phyloP scores from a whole-genome alignment of 2,888 invertebrate genomes.

The Panorpa germanica region DNA sequence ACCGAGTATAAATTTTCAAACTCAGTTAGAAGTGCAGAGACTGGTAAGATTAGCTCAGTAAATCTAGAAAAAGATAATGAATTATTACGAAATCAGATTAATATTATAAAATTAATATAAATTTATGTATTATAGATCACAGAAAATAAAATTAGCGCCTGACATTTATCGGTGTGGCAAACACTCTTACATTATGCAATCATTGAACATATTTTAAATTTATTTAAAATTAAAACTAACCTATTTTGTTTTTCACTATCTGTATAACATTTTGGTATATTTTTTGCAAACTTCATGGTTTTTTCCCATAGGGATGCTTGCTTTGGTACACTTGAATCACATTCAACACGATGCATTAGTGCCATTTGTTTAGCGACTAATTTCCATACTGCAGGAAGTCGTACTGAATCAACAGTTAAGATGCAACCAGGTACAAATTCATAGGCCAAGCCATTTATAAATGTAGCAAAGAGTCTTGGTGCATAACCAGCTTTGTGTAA shows the following conservation, averaged over 20 bases:
- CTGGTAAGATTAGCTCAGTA: constrained; percentile 42
- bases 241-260: constrained; percentile 46
- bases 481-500: constrained; percentile 60
- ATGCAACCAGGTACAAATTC: constrained; percentile 70
- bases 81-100: constrained; percentile 5
- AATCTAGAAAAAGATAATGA: constrained; percentile 31
- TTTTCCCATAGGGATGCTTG: constrained; percentile 61
- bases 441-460: constrained; percentile 87
- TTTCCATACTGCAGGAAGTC: constrained; percentile 43
- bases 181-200: constrained; percentile 5
- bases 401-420: constrained; percentile 43
- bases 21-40: constrained; percentile 47
- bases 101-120: constrained; percentile 7
- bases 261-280: constrained; percentile 52
- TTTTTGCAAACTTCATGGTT: constrained; percentile 47
- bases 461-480: constrained; percentile 74
- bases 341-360: constrained; percentile 49
- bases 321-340: constrained; percentile 19
- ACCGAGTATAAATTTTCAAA: constrained; percentile 41
- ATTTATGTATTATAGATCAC: constrained; percentile 8
- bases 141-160: constrained; percentile 6
- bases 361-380: constrained; percentile 71
- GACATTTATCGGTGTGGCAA: too few relatives aligned
- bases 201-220: background rate
- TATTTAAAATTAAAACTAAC: constrained; percentile 26